phyloP scores from a whole-genome alignment of 35 echinoderm and acorn worm species.

The Ptychodera flava region DNA sequence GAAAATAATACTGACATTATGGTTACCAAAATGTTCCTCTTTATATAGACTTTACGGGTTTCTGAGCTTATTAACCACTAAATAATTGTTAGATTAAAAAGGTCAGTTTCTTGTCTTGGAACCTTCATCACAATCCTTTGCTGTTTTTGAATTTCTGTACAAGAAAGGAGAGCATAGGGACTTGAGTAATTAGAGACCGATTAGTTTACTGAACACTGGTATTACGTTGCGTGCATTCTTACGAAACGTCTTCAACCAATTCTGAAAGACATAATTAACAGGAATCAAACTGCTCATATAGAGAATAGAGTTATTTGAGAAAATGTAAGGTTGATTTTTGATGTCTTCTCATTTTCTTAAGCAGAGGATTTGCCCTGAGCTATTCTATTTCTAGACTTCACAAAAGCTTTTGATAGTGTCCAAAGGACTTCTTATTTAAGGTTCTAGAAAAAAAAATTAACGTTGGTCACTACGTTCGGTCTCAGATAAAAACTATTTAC shows the following conservation, averaged over 20 bases:
- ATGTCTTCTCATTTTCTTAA: neutral
- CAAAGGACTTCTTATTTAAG: neutral
- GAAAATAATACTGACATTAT: too few relatives aligned
- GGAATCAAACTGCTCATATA: neutral
- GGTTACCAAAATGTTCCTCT: too few relatives aligned
- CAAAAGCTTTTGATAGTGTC: neutral
- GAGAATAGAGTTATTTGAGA: neutral
- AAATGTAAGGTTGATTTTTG: neutral
- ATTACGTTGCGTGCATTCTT: neutral
- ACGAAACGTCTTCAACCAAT: neutral
- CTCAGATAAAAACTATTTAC: neutral
- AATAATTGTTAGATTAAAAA: too few relatives aligned
- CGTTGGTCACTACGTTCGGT: neutral
- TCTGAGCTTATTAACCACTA: too few relatives aligned
- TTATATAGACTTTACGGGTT: too few relatives aligned
- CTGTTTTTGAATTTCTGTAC: neutral
- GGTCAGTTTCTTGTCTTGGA: too few relatives aligned
- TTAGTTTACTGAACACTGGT: constrained; percentile 5
- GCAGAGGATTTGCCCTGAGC: neutral
- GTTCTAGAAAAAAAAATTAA: neutral
- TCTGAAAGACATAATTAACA: neutral
- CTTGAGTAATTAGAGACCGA: neutral
- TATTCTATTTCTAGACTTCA: neutral
- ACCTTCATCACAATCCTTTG: constrained; percentile 4
- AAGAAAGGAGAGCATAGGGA: constrained; percentile 29